phyloP scores from a whole-genome alignment of 2,888 invertebrate genomes.

The Limnephilus rhombicus region DNA sequence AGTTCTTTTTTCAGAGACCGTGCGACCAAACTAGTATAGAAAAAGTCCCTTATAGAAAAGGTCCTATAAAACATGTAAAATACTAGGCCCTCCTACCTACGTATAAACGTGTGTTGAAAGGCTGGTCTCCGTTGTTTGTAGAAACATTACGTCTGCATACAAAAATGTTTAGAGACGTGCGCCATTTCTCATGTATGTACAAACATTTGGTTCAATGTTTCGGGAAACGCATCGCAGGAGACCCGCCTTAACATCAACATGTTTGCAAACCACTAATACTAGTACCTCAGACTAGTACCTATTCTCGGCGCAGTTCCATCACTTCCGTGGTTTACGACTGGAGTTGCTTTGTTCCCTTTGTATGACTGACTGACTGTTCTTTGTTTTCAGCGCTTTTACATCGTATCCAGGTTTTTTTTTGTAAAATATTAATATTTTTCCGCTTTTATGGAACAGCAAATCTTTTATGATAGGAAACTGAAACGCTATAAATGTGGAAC shows the following conservation, averaged over 20 bases:
- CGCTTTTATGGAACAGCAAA: background rate
- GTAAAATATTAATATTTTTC: background rate
- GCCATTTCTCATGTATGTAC: no score
- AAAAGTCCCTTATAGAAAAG: no score
- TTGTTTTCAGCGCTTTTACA: constrained; percentile 25
- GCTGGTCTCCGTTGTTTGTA: no score
- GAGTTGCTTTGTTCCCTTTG: background rate
- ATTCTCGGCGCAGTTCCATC: background rate
- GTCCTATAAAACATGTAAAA: no score
- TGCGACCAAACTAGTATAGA: no score
- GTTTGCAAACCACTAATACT: background rate
- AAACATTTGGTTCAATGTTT: no score
- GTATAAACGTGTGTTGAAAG: no score
- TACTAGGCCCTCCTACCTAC: no score
- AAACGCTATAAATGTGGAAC: background rate
- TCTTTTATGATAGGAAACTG: background rate
- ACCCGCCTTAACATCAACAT: background rate
- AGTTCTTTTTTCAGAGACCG: background rate
- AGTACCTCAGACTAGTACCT: background rate
- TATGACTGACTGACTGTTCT: constrained; percentile 19
- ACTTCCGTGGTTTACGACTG: background rate
- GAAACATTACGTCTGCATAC: no score
- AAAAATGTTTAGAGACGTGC: no score
- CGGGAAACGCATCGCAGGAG: no score
- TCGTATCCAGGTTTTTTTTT: background rate